Conservation (phyloP, 2,113 vertebrate genomes). For the Potamarius usumacintae region DNA sequence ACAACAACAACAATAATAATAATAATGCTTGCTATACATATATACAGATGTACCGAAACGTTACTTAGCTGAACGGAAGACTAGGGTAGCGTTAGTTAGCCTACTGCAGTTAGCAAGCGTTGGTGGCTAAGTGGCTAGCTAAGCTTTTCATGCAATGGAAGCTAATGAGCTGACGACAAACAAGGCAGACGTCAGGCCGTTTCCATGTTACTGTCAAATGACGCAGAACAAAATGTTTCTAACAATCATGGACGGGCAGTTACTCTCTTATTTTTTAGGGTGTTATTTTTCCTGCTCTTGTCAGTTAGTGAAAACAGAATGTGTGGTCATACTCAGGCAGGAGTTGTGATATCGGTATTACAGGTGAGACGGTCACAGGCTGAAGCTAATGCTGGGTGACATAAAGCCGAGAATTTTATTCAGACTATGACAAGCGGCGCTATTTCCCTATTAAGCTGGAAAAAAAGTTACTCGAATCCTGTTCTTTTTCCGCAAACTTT, state of each 20-base stretch:
- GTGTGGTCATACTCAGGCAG: conserved; percentile 17
- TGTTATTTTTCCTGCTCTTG: not conserved
- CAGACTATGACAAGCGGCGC: not conserved
- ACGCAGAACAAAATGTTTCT: conserved; percentile 7
- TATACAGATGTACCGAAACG: conserved; percentile 55
- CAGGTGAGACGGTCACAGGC: not conserved
- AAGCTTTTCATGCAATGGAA: conserved; percentile 51
- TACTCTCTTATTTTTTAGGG: not conserved
- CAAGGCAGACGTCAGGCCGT: conserved; percentile 55
- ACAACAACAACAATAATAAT: too few species aligned
- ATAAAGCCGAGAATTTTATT: not conserved
- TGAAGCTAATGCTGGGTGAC: not conserved
- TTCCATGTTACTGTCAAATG: conserved; percentile 42
- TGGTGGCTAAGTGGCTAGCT: conserved; percentile 60
- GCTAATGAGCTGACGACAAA: conserved; percentile 50
- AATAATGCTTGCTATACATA: not conserved
- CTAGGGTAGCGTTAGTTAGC: conserved; percentile 52
- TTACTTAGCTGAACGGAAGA: conserved; percentile 46
- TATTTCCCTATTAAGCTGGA: not conserved
- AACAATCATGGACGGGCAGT: not conserved
- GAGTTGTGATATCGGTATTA: conserved; percentile 18
- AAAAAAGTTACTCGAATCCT: not conserved
- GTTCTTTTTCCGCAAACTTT: not conserved
- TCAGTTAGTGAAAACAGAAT: not conserved
- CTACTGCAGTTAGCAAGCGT: conserved; percentile 45